Evolutionary conservation across 2,113 vertebrate genomes (phyloP).

Genomic region (Butastur rufipennis): DNA sequence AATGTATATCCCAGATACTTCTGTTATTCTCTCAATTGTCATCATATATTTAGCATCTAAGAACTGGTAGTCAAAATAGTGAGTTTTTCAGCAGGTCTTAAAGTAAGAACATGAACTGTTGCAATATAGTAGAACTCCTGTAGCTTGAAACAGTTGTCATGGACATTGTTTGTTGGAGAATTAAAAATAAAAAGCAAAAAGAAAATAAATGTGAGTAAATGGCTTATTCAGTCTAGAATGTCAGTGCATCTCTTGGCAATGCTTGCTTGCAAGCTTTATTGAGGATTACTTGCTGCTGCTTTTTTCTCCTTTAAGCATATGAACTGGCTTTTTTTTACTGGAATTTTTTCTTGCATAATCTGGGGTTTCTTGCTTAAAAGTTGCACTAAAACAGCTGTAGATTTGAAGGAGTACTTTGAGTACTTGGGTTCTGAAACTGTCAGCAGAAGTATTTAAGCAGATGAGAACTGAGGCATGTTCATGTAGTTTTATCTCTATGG

Average conservation of each 20-base stretch:
- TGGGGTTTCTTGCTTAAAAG: not conserved
- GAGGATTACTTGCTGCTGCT: not conserved
- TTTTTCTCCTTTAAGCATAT: not conserved
- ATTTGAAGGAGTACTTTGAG: not conserved
- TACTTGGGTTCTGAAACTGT: not conserved
- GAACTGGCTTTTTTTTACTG: not conserved
- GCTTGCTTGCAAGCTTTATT: not conserved
- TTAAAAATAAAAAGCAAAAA: not conserved
- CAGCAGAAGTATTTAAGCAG: not conserved
- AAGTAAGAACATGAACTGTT: not conserved
- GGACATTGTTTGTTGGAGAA: not conserved
- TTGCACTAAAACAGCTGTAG: not conserved
- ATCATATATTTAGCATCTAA: not conserved
- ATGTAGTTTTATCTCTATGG: not conserved
- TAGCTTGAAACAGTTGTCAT: not conserved
- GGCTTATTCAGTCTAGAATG: not conserved
- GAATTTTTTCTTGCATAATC: not conserved
- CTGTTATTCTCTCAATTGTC: not conserved
- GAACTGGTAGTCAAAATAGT: not conserved
- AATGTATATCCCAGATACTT: not conserved
- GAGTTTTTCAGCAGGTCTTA: not conserved
- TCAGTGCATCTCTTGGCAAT: slow-evolving; percentile 10
- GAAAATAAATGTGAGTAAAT: not conserved
- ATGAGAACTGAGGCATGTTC: not conserved
- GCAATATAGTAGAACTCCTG: not conserved